Percentiles rank a stretch among this genome's conserved stretches.
phyloP scores from a whole-genome alignment of 2,888 invertebrate genomes.

The Microctonus brassicae region DNA sequence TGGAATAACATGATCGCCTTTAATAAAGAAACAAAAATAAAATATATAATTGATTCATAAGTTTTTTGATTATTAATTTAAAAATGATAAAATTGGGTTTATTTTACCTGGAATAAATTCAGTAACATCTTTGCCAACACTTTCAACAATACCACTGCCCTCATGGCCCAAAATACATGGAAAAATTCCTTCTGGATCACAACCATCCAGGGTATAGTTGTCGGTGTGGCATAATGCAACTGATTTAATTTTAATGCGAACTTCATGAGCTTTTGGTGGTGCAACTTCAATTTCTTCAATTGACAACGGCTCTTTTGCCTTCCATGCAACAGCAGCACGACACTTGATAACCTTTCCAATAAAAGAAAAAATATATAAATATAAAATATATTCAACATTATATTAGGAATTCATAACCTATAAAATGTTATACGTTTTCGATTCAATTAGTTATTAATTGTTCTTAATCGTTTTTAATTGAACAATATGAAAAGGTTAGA shows the following conservation, averaged over 20 bases:
- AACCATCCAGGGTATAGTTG: slow-evolving; percentile 88
- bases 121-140: slow-evolving; percentile 92
- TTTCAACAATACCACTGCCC: slow-evolving; percentile 97
- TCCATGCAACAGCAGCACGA: slow-evolving; percentile 97
- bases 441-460: background rate
- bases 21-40: slow-evolving; percentile 41
- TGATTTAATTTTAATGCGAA: slow-evolving; percentile 83
- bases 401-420: background rate
- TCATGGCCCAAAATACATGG: slow-evolving; percentile 97
- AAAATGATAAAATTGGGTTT: background rate
- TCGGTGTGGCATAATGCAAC: slow-evolving; percentile 95
- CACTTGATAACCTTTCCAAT: slow-evolving; percentile 84
- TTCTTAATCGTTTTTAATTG: background rate
- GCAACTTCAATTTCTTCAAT: slow-evolving; percentile 95
- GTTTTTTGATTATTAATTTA: background rate
- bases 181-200: slow-evolving; percentile 92
- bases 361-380: slow-evolving; percentile 19
- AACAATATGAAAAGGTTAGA: background rate
- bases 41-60: background rate
- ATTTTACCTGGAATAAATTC: slow-evolving; percentile 81
- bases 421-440: no score
- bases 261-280: slow-evolving; percentile 94
- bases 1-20: slow-evolving; percentile 96
- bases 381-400: background rate
- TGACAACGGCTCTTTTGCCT: slow-evolving; percentile 86